Percentiles rank a stretch among this genome's conserved stretches.
Evolutionary conservation across 2,797 vertebrate species (phyloP).

Genomic region (Spea hammondii): DNA sequence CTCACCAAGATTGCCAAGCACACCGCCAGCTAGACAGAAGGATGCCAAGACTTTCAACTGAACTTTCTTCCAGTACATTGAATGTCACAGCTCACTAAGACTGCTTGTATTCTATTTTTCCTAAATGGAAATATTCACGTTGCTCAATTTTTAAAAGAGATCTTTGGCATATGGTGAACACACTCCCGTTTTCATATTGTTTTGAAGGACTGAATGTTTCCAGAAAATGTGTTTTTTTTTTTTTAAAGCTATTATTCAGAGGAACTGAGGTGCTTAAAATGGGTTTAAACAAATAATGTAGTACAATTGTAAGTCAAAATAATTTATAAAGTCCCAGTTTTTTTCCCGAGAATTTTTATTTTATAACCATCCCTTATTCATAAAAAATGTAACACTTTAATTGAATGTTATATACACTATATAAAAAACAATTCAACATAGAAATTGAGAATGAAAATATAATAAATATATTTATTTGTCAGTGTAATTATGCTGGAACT

Average conservation of each 20-base stretch:
- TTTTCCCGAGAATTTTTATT: neutral
- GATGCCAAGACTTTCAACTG: slow-evolving; percentile 53
- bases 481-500: slow-evolving; percentile 72
- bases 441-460: slow-evolving; percentile 27
- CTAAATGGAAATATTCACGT: slow-evolving; percentile 48
- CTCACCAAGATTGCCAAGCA: slow-evolving; percentile 78
- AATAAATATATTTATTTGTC: slow-evolving; percentile 76
- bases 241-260: slow-evolving; percentile 2
- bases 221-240: slow-evolving; percentile 6
- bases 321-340: slow-evolving; percentile 34
- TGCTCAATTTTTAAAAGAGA: neutral
- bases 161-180: slow-evolving; percentile 12
- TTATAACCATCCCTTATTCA: neutral
- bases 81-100: slow-evolving; percentile 62
- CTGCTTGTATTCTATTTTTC: slow-evolving; percentile 61
- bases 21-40: slow-evolving; percentile 72
- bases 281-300: slow-evolving; percentile 13
- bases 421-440: neutral
- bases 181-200: slow-evolving; percentile 21
- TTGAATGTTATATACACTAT: slow-evolving; percentile 5
- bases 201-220: slow-evolving; percentile 40
- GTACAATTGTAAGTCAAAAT: slow-evolving; percentile 12
- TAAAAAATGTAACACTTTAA: neutral
- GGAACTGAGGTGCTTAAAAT: slow-evolving; percentile 27
- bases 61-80: slow-evolving; percentile 56